Percentiles rank a stretch among this genome's conserved stretches.
These are phyloP conservation scores for Machimus atricapillus DNA, from an alignment of 2,888 invertebrate species.

Conservation along the genomic window DNA sequence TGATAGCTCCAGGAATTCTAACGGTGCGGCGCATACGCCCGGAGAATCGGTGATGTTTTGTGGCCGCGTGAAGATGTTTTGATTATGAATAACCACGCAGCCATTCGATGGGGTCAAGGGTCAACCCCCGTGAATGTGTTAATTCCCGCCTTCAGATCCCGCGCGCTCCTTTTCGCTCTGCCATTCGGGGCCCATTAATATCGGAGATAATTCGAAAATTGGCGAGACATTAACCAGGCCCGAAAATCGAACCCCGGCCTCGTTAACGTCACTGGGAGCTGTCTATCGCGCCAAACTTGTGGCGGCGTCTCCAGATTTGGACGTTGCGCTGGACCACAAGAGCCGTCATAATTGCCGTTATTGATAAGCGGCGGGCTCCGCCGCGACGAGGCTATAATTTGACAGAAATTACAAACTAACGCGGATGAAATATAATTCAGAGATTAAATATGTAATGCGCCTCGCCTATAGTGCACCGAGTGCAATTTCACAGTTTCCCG, in stretches of 20 bases:
- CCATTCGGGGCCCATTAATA: not conserved
- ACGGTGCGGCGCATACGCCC: not conserved
- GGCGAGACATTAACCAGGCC: not conserved
- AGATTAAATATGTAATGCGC: constrained; percentile 12
- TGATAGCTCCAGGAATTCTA: constrained; percentile 23
- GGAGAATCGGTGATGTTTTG: not conserved
- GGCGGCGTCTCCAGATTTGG: not conserved
- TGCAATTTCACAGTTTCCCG: constrained; percentile 23
- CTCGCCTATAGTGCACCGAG: constrained; percentile 12
- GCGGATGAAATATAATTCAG: not conserved
- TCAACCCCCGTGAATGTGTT: constrained; percentile 11
- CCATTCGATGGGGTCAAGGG: constrained; percentile 3
- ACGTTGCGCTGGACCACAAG: not conserved
- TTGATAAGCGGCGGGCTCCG: not conserved
- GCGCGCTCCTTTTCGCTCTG: not conserved
- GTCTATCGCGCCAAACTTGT: not conserved
- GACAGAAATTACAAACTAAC: constrained; percentile 16
- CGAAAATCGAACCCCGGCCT: not conserved
- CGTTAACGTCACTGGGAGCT: not conserved
- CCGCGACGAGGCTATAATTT: constrained; percentile 5
- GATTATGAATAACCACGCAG: constrained; percentile 25
- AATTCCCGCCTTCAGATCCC: not conserved
- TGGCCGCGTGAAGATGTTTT: not conserved
- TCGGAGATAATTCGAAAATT: constrained; percentile 5
- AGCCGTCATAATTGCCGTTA: not conserved